Evolutionary conservation across 1,140 invertebrate genomes (phyloP), one percentile per base, ranked within the genome.

Genomic region (Habropoda laboriosa): DNA sequence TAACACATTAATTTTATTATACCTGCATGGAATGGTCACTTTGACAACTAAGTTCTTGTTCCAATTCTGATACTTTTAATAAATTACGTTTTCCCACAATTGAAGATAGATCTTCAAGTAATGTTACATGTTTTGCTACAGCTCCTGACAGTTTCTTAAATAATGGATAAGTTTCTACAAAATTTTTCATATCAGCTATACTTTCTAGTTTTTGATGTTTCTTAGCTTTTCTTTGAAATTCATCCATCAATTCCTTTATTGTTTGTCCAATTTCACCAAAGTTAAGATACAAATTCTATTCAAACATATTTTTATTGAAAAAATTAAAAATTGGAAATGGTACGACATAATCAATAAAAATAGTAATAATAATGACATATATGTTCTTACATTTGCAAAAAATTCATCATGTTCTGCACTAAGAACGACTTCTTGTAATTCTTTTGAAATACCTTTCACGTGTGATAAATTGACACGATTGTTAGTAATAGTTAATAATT

Each of bases 111-210:
- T 99, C 98, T 21, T 98, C 98, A 58, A 99, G 97, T 63, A 99
- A 95, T 12, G 97, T 98, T 32, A 99, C 97, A 93, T 99, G 99
- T 93, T 99, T 99, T 3, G 98, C 96, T 16, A 99, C 98, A 5
- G 98, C 99, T 32, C 99, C 99, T 0, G 98, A 99, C 95, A 99
- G 98, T 96, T 99, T 99, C 94, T 99, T 99, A 90, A 99, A 99
- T 85, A 99, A 96, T 0, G 99, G 99, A 95, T 99, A 99, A 21
- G 97, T 97, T 91, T 99, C 99, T 16, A 99, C 97, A 94, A 99
- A 99, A 87, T 96, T 96, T 94, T 99, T 99, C 98, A 99, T 99
- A 91, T 99, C 99, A 0, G 96, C 95, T 87, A 99, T 99, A 81
- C 97, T 99, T 94, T 99, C 99, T 4, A 99, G 96, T 94, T 99